These are phyloP conservation scores for Thalassoma bifasciatum DNA, from an alignment of 2,113 vertebrate genomes.

Conservation along the genomic window DNA sequence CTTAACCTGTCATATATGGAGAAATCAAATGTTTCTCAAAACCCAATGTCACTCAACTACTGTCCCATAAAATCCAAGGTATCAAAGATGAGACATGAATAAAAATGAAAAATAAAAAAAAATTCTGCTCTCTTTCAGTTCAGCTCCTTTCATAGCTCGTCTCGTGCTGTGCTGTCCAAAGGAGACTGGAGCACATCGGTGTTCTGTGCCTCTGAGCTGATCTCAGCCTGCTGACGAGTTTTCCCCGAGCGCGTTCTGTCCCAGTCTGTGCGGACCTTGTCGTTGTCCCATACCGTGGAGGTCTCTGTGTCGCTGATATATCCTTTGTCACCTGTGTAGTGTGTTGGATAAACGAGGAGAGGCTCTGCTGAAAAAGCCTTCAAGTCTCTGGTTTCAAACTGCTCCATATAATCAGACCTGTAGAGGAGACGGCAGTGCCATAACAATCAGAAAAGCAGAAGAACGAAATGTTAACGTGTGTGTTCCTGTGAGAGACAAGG, in stretches of 20 bases:
- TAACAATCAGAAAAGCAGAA: not conserved
- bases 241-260: conserved; percentile 90
- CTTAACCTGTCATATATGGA: conserved; percentile 36
- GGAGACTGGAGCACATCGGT: conserved; percentile 89
- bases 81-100: conserved; percentile 25
- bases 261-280: conserved; percentile 89
- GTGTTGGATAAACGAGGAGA: conserved; percentile 90
- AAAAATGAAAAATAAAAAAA: conserved; percentile 16
- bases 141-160: conserved; percentile 88
- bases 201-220: conserved; percentile 91
- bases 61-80: conserved; percentile 33
- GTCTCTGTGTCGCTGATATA: conserved; percentile 96
- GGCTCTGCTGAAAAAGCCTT: conserved; percentile 92
- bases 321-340: conserved; percentile 91
- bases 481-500: not conserved
- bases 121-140: conserved; percentile 36
- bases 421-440: conserved; percentile 4
- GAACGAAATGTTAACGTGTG: not conserved
- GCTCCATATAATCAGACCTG: conserved; percentile 89
- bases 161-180: conserved; percentile 88
- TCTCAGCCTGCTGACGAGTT: conserved; percentile 87
- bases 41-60: conserved; percentile 36
- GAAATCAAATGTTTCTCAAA: conserved; percentile 30
- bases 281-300: conserved; percentile 93
- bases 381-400: conserved; percentile 88